These are phyloP conservation scores for Oenanthe melanoleuca DNA, from an alignment of 2,113 vertebrate genomes.

Conservation along the genomic window DNA sequence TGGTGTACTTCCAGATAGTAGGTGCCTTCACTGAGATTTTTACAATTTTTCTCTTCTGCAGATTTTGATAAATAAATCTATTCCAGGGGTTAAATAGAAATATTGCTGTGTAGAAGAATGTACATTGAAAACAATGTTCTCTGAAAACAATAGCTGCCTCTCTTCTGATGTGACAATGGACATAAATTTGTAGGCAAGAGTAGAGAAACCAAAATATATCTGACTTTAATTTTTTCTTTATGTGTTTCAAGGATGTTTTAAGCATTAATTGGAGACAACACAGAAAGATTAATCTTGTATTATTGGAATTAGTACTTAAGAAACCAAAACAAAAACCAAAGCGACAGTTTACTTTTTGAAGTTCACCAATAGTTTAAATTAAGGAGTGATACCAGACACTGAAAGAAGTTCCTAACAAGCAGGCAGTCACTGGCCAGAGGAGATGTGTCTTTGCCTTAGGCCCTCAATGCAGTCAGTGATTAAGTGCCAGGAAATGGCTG, in stretches of 20 bases:
- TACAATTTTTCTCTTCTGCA: background rate
- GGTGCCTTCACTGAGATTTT: background rate
- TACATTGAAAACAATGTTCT: background rate
- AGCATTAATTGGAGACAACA: background rate
- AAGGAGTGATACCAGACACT: background rate
- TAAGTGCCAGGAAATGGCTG: background rate
- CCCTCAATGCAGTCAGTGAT: background rate
- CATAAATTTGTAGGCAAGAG: background rate
- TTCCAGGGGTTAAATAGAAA: background rate
- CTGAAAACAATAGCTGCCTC: background rate
- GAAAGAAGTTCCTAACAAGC: background rate
- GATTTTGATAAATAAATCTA: background rate
- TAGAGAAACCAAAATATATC: background rate
- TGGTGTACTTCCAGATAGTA: background rate
- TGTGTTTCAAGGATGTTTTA: background rate
- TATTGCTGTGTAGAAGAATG: background rate
- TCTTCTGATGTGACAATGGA: background rate
- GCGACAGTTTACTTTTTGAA: background rate
- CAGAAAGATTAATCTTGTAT: background rate
- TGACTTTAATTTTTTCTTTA: background rate
- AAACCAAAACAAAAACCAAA: background rate
- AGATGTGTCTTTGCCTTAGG: constrained; percentile 1
- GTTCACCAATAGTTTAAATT: background rate
- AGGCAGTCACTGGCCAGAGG: background rate
- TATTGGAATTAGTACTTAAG: background rate